Conservation (phyloP, 2,888 invertebrate genomes). For the Temnothorax rugatulus region DNA sequence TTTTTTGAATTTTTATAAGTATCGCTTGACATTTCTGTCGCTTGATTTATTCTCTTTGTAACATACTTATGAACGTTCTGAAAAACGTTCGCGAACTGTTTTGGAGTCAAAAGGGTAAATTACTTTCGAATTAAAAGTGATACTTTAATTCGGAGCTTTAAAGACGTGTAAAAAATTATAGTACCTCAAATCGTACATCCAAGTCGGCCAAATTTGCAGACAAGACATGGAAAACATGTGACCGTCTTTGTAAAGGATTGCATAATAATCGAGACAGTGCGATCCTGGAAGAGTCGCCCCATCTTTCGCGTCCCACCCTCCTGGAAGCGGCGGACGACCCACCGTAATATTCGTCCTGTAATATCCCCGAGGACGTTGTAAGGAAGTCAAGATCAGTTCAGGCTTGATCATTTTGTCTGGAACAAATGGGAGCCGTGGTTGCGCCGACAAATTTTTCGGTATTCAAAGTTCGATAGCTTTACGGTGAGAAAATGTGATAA, state of each 20-base stretch:
- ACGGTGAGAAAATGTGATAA: constrained; percentile 33
- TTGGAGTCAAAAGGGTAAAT: neutral
- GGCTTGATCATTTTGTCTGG: constrained; percentile 79
- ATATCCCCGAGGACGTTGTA: constrained; percentile 82
- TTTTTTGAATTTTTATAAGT: neutral
- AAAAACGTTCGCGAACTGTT: neutral
- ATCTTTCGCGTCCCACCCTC: constrained; percentile 86
- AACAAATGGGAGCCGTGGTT: constrained; percentile 63
- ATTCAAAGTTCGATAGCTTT: constrained; percentile 18
- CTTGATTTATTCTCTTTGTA: neutral
- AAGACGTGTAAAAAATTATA: constrained; percentile 18
- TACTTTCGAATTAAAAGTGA: neutral
- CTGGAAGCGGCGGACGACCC: constrained; percentile 83
- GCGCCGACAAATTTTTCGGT: constrained; percentile 39
- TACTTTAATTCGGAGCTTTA: neutral
- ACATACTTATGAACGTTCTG: neutral
- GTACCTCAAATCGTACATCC: constrained; percentile 91
- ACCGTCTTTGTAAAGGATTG: constrained; percentile 89
- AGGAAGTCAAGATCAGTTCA: constrained; percentile 77
- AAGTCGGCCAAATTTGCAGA: constrained; percentile 93
- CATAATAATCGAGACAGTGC: constrained; percentile 91
- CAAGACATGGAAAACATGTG: constrained; percentile 90
- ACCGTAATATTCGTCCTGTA: constrained; percentile 85
- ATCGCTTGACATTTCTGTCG: neutral
- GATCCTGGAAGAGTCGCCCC: constrained; percentile 84